A percentile compares a stretch with the other conserved stretches of the same genome.
Evolutionary conservation across 2,797 vertebrate species (phyloP).

Genomic region (Sebastiscus albofasciatus): DNA sequence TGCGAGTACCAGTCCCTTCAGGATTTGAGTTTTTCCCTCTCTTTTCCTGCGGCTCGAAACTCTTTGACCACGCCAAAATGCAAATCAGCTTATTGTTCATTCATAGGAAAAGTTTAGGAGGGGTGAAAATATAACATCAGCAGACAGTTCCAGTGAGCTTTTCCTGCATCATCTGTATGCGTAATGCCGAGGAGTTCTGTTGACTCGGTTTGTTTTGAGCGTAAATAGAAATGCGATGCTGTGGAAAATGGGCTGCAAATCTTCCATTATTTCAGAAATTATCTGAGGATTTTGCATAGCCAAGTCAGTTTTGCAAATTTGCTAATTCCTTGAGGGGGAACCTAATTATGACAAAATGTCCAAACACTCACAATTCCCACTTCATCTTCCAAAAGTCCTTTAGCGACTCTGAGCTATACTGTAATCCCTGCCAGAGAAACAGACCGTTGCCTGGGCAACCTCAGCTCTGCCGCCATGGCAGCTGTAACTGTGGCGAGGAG

Average conservation of each 20-base stretch:
- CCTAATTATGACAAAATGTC: constrained; percentile 73
- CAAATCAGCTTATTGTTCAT: constrained; percentile 44
- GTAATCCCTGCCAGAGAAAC: constrained; percentile 66
- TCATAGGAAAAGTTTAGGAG: constrained; percentile 27
- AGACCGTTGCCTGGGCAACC: constrained; percentile 70
- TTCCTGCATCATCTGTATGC: background rate
- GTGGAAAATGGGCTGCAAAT: constrained; percentile 24
- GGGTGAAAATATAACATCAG: background rate
- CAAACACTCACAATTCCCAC: constrained; percentile 62
- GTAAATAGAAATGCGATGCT: constrained; percentile 27
- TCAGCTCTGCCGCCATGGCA: constrained; percentile 64
- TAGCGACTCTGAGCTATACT: constrained; percentile 52
- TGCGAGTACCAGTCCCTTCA: constrained; percentile 51
- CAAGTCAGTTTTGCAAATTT: constrained; percentile 53
- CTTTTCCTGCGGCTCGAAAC: constrained; percentile 15
- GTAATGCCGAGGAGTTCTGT: background rate
- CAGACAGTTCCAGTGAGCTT: background rate
- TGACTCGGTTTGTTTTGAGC: constrained; percentile 23
- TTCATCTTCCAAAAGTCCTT: constrained; percentile 60
- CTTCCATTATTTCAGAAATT: constrained; percentile 39
- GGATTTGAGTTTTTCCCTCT: constrained; percentile 27
- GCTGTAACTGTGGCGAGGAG: constrained; percentile 67
- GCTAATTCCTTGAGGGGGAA: constrained; percentile 50
- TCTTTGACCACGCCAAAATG: constrained; percentile 43
- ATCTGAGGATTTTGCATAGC: constrained; percentile 39